Evolutionary conservation across 2,113 vertebrate species (phyloP).

Genomic region (Carassius carassius): DNA sequence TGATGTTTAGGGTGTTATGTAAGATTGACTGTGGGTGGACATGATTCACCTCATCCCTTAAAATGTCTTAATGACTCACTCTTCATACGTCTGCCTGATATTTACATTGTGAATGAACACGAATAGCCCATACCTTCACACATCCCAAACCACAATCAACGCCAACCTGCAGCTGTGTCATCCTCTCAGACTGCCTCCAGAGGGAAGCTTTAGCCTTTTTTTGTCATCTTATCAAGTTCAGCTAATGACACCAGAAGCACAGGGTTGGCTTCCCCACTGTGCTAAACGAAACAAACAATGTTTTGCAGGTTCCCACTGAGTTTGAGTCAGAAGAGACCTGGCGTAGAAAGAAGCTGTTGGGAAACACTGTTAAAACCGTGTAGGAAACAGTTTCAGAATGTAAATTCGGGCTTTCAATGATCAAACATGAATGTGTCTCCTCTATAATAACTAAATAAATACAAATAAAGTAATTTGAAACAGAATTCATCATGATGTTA

Average conservation of each 20-base stretch:
- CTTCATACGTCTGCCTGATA: conserved; percentile 38
- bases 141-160: not conserved
- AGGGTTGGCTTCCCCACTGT: not conserved
- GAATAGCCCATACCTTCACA: not conserved
- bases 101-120: conserved; percentile 36
- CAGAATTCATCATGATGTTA: not conserved
- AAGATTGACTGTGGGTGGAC: conserved; percentile 57
- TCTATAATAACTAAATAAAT: not conserved
- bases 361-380: not conserved
- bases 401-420: not conserved
- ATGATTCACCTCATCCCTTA: conserved; percentile 63
- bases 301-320: conserved; percentile 6
- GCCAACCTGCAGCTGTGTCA: conserved; percentile 2
- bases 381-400: not conserved
- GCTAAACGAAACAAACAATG: conserved; percentile 15
- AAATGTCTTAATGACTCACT: conserved; percentile 64
- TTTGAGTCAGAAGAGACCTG: not conserved
- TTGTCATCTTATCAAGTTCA: conserved; percentile 11
- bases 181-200: not conserved
- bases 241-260: conserved; percentile 30
- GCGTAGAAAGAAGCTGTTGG: not conserved
- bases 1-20: conserved; percentile 55
- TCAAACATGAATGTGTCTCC: not conserved
- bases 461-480: not conserved
- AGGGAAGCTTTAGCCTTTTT: not conserved